Evolutionary conservation across 2,797 vertebrate genomes (phyloP), one percentile per base, ranked within the genome.

Genomic region (Crenichthys baileyi): DNA sequence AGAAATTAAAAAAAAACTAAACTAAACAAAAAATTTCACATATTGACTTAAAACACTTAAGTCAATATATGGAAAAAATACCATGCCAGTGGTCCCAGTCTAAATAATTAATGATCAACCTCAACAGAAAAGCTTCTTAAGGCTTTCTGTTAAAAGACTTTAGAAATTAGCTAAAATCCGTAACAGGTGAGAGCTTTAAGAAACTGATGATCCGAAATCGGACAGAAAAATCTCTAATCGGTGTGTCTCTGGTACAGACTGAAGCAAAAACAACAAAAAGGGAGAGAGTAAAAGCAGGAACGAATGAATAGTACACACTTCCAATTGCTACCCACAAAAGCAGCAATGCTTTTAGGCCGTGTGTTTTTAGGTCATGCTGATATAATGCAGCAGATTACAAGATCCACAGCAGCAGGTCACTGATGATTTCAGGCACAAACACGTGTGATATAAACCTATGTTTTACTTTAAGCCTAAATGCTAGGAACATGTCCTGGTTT

Each of bases 331-430:
- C 18, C 63, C 73, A 84, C 77, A 82, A 74, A 53, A 72, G 15
- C 48, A 50, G 22, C 75, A 56, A 70, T 85, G 16, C 58, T 79
- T 80, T 78, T 2, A 41, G 75, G 48, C 63, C n/a, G 50, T 68
- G 58, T 77, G 65, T 82, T 87, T 92, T 79, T 85, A 85, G 87
- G 84, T 88, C 85, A 86, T 44, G 71, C 79, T 89, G 90, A 89
- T 74, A 79, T 81, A 86, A 89, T 63, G 41, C 76, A 80, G 78
- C 74, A 89, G 91, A 93, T 93, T 90, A 93, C 77, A 87, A 84
- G 85, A 83, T 85, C 44, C 8, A 51, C 79, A 85, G 86, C 80
- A 88, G 85, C 82, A 79, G 73, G 76, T 82, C 24, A 73, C 84
- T n/a, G 84, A 78, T 79, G 86, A 87, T 78, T 87, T 85, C 84